These are phyloP conservation scores for Cyclargus thomasi DNA, from an alignment of 1,140 invertebrate genomes.

Conservation along the genomic window DNA sequence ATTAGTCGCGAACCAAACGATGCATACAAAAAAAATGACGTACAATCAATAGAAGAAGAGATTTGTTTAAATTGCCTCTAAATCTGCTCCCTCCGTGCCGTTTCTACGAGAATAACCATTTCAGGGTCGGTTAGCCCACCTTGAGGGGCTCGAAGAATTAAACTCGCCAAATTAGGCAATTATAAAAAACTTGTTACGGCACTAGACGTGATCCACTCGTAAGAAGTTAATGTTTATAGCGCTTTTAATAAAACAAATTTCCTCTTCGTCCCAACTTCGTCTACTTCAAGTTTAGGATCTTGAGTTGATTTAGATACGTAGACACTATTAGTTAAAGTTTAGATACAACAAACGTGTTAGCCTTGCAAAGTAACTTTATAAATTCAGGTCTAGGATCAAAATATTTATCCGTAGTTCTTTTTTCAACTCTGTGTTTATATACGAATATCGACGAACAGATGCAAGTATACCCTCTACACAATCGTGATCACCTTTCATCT, in stretches of 20 bases:
- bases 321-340: too few relatives aligned
- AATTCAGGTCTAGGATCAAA: too few relatives aligned
- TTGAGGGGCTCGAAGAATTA: conserved; percentile 46
- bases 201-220: neutral
- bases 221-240: neutral
- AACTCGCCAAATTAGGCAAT: conserved; percentile 55
- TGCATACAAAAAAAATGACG: conserved; percentile 49
- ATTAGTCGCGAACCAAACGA: conserved; percentile 42
- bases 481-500: too few relatives aligned
- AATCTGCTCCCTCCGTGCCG: conserved; percentile 46
- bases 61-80: conserved; percentile 51
- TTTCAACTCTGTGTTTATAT: too few relatives aligned
- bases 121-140: conserved; percentile 58
- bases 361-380: too few relatives aligned
- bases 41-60: conserved; percentile 60
- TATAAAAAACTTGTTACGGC: conserved; percentile 21
- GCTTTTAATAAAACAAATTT: neutral
- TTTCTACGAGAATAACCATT: conserved; percentile 56
- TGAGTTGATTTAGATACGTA: too few relatives aligned
- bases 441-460: too few relatives aligned
- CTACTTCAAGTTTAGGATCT: too few relatives aligned
- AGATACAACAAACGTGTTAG: too few relatives aligned
- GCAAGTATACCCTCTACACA: too few relatives aligned
- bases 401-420: too few relatives aligned
- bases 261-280: neutral